Evolutionary conservation across 2,888 invertebrate genomes (phyloP), one percentile per base, ranked within the genome.

Genomic region (Callyntrura guangdongensis): DNA sequence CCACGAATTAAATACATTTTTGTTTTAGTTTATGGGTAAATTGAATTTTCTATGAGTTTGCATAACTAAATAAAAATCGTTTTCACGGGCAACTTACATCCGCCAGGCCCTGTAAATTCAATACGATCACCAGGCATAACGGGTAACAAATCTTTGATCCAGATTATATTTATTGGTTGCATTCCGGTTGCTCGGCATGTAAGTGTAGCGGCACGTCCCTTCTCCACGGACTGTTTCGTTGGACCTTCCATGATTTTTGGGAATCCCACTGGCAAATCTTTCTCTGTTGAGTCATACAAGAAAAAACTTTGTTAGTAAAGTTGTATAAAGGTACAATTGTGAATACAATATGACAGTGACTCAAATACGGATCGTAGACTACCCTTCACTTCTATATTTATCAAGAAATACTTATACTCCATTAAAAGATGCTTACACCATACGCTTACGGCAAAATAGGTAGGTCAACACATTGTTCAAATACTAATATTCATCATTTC

Each of bases 121-220:
- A 94, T 92, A 36, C 94, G 92, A 69, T 93, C 93, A 61, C 91
- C 83, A 97, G 97, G 95, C 98, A 88, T 92, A 72, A 99, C 96
- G 87, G 98, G 99, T 94, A 99, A 96, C 95, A 97, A 97, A 95
- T 99, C 98, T 95, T 98, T 97, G 93, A 99, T 96, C 99, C 99
- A 99, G 93, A 97, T 97, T 94, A 99, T 97, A 12, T 96, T 96
- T 11, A 94, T 90, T 49, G 97, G 95, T 3, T 98, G 98, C 94
- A 96, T 97, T 85, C 99, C 99, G 67, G 96, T 96, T 56, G 98
- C 99, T 92, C 97, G 96, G 95, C 99, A 99, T 67, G 97, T 97
- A 94, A 99, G 96, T 27, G 98, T 96, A 14, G 99, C 97, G 69
- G 97, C 98, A 95, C 98, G 98, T 20, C 98, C 99, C 93, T 98